A percentile compares a stretch with the other conserved stretches of the same genome.
Evolutionary conservation across 2,888 invertebrate species (phyloP).

Genomic region (Orgyia antiqua): DNA sequence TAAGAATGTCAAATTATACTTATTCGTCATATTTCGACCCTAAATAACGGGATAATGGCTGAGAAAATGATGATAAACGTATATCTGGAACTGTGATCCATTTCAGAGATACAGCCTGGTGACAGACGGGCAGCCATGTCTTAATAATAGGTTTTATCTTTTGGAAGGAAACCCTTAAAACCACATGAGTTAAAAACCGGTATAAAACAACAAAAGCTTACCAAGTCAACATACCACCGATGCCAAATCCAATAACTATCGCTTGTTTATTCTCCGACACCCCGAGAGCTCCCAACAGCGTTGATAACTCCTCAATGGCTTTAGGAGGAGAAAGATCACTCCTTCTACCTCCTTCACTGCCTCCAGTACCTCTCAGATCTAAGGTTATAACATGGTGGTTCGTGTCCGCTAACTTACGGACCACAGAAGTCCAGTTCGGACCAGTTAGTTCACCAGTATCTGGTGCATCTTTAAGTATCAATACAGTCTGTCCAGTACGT

Average conservation of each 20-base stretch:
- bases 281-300: slow-evolving; percentile 52
- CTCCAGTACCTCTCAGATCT: slow-evolving; percentile 64
- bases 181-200: too few species aligned
- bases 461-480: slow-evolving; percentile 65
- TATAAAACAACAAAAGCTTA: slow-evolving; percentile 26
- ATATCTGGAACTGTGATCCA: too few species aligned
- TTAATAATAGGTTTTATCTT: too few species aligned
- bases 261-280: slow-evolving; percentile 51
- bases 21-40: too few species aligned
- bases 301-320: slow-evolving; percentile 54
- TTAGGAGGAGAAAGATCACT: slow-evolving; percentile 54
- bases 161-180: too few species aligned
- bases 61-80: too few species aligned
- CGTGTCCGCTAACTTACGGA: slow-evolving; percentile 45
- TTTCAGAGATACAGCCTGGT: too few species aligned
- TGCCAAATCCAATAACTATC: slow-evolving; percentile 60
- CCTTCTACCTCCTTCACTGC: slow-evolving; percentile 58
- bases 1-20: too few species aligned
- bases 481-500: slow-evolving; percentile 45
- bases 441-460: slow-evolving; percentile 55
- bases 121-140: too few species aligned
- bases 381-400: slow-evolving; percentile 58
- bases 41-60: too few species aligned
- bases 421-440: slow-evolving; percentile 51
- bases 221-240: slow-evolving; percentile 71